These are phyloP conservation scores for Antitype chi DNA, from an alignment of 2,888 invertebrate genomes.

Conservation along the genomic window DNA sequence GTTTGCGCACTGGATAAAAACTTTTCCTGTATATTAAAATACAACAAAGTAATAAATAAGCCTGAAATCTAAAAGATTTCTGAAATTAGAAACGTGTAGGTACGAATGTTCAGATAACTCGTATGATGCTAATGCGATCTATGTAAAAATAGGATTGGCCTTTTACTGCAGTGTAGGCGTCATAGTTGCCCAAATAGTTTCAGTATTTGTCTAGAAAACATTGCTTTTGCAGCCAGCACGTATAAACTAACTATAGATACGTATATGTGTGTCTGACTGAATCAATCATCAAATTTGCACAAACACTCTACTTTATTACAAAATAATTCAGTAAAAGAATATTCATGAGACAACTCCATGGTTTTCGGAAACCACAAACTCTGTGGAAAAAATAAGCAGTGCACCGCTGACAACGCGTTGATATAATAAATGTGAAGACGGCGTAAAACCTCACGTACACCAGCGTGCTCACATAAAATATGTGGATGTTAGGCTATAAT, in stretches of 20 bases:
- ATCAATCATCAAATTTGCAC: constrained; percentile 38
- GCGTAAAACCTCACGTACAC: constrained; percentile 63
- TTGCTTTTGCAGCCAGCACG: background rate
- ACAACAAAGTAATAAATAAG: background rate
- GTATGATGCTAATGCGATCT: background rate
- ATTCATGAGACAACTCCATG: constrained; percentile 43
- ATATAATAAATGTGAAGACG: constrained; percentile 73
- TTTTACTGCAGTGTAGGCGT: background rate
- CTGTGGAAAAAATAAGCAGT: constrained; percentile 62
- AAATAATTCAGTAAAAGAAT: constrained; percentile 38
- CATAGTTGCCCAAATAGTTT: background rate
- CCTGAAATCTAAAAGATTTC: background rate
- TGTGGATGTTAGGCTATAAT: constrained; percentile 76
- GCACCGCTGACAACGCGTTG: constrained; percentile 73
- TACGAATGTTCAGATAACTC: background rate
- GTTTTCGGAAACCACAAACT: constrained; percentile 53
- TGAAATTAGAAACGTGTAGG: no score
- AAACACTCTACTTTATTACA: constrained; percentile 37
- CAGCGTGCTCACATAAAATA: constrained; percentile 72
- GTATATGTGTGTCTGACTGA: constrained; percentile 5
- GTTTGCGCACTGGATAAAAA: no score
- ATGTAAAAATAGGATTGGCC: background rate
- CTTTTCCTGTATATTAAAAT: no score
- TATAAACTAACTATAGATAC: background rate
- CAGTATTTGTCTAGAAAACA: background rate